Conservation (phyloP, 1,140 invertebrate species). For the Bombyx mandarina region DNA sequence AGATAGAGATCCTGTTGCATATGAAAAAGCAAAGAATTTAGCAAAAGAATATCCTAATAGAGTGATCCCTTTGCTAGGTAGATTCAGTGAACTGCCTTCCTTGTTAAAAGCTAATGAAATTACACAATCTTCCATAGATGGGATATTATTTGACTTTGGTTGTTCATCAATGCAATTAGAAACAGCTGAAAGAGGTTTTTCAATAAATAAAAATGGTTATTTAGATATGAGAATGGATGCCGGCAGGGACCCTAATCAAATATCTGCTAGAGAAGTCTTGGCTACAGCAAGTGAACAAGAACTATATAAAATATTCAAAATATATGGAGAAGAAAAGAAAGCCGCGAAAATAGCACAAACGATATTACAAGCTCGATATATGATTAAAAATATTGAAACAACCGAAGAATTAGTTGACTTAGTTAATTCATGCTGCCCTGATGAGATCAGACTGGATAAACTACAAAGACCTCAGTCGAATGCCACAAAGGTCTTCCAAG, state of each 20-base stretch:
- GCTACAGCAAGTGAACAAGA: slow-evolving; percentile 83
- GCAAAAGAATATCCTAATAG: slow-evolving; percentile 77
- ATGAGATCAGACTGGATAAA: slow-evolving; percentile 77
- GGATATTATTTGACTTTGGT: slow-evolving; percentile 94
- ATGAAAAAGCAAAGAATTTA: slow-evolving; percentile 75
- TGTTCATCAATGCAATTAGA: slow-evolving; percentile 97
- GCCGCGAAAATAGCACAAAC: slow-evolving; percentile 90
- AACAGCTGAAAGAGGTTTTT: slow-evolving; percentile 85
- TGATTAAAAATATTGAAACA: slow-evolving; percentile 84
- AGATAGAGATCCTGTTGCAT: slow-evolving; percentile 89
- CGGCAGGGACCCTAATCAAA: slow-evolving; percentile 75
- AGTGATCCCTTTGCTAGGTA: slow-evolving; percentile 85
- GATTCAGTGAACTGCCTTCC: slow-evolving; percentile 87
- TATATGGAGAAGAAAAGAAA: slow-evolving; percentile 93
- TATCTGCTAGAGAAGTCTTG: slow-evolving; percentile 90
- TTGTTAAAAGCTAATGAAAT: slow-evolving; percentile 76
- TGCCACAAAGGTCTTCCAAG: slow-evolving; percentile 95
- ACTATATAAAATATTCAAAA: slow-evolving; percentile 86
- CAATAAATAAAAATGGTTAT: slow-evolving; percentile 85
- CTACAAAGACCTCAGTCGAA: slow-evolving; percentile 82
- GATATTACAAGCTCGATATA: slow-evolving; percentile 89
- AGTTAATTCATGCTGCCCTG: slow-evolving; percentile 77
- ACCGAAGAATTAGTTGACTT: slow-evolving; percentile 88
- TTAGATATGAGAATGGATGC: slow-evolving; percentile 98
- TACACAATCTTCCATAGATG: slow-evolving; percentile 80